Evolutionary conservation across 53 echinoderm and acorn worm genomes (phyloP).

Genomic region (Hippasteria phrygiana): DNA sequence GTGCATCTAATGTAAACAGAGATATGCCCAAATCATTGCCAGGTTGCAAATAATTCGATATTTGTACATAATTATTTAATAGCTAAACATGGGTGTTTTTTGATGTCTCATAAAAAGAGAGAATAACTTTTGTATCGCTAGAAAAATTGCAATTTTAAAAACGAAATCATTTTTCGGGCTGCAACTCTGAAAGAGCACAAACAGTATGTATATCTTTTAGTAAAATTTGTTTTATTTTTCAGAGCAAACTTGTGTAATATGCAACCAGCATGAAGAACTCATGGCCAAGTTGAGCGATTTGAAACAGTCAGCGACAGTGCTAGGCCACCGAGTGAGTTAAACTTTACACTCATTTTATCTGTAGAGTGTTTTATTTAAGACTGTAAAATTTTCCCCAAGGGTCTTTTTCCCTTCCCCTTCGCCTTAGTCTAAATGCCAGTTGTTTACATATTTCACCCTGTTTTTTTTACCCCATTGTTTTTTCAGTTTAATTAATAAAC

Average conservation of each 20-base stretch:
- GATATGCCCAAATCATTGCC: no score
- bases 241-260: slow-evolving; percentile 57
- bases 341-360: not conserved
- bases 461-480: not conserved
- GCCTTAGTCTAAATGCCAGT: not conserved
- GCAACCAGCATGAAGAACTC: slow-evolving; percentile 32
- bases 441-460: not conserved
- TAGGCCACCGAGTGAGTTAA: slow-evolving; percentile 44
- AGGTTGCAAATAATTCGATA: no score
- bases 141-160: no score
- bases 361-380: not conserved
- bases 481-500: no score
- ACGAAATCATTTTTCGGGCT: no score
- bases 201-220: not conserved
- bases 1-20: no score
- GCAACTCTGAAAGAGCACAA: no score
- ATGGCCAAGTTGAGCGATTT: slow-evolving; percentile 37
- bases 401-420: not conserved
- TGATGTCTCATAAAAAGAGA: no score
- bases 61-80: no score
- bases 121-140: no score
- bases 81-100: no score
- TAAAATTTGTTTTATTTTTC: not conserved
- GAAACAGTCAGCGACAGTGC: slow-evolving; percentile 35
- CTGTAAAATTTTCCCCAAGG: no score